phyloP scores from a whole-genome alignment of 2,797 vertebrate species.

The Channa striata region DNA sequence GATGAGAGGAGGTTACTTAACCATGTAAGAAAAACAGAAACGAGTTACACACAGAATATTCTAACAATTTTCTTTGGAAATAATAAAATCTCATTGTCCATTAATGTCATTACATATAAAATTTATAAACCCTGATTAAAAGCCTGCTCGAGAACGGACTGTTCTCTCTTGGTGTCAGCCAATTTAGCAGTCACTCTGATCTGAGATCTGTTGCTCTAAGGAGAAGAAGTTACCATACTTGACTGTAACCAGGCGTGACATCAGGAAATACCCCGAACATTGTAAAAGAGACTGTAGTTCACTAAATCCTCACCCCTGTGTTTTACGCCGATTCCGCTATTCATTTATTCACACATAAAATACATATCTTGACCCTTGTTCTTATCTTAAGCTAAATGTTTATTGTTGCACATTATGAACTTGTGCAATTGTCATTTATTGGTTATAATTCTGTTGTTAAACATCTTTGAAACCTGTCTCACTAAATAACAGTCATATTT shows the following conservation, averaged over 20 bases:
- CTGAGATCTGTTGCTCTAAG: background rate
- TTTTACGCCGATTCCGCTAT: background rate
- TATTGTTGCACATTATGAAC: background rate
- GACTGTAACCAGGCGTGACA: background rate
- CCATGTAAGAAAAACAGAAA: background rate
- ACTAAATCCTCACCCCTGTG: background rate
- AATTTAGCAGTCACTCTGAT: background rate
- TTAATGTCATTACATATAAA: background rate
- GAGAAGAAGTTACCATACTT: background rate
- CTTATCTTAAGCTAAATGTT: background rate
- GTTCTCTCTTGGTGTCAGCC: no score
- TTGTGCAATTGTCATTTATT: background rate
- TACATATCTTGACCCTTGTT: background rate
- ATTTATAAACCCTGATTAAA: background rate
- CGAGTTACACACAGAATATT: background rate
- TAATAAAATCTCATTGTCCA: conserved; percentile 1
- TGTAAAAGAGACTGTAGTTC: background rate
- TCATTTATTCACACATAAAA: no score
- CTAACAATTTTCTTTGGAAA: background rate
- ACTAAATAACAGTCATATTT: background rate
- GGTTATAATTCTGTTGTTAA: background rate
- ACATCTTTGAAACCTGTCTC: background rate
- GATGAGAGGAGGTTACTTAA: background rate
- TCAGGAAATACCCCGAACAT: background rate
- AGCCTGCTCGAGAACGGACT: no score